phyloP scores from a whole-genome alignment of 2,888 invertebrate genomes.

The Caenorhabditis panamensis region DNA sequence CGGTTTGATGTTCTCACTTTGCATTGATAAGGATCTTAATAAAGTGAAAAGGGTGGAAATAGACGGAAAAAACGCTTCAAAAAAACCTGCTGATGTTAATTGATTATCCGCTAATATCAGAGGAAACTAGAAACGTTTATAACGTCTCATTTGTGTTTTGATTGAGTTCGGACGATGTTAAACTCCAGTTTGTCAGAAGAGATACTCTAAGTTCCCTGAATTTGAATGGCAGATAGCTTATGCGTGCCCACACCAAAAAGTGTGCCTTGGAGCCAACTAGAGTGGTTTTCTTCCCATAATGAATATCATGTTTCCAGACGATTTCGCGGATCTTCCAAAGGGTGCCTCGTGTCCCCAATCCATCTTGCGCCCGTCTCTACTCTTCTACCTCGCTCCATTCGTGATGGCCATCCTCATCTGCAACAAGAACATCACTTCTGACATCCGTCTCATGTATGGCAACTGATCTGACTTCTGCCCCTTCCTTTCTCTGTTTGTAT shows the following conservation, averaged over 20 bases:
- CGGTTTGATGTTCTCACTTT: background rate
- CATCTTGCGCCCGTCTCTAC: conserved; percentile 54
- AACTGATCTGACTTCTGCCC: conserved; percentile 21
- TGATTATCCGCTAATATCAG: background rate
- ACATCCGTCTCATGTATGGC: conserved; percentile 53
- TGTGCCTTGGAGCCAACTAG: background rate
- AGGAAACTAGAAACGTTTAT: background rate
- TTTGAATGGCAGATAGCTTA: too few species aligned
- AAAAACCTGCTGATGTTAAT: background rate
- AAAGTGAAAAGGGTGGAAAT: background rate
- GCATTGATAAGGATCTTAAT: background rate
- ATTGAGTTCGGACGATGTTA: background rate
- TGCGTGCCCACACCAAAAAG: too few species aligned
- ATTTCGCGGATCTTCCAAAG: conserved; percentile 30
- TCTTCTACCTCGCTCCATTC: conserved; percentile 54
- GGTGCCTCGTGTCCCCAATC: conserved; percentile 60
- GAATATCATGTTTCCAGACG: conserved; percentile 38
- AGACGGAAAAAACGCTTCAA: background rate
- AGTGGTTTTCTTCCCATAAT: background rate
- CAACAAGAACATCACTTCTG: conserved; percentile 46
- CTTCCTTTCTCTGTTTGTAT: conserved; percentile 18
- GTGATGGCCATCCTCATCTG: conserved; percentile 45
- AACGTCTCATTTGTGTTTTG: background rate
- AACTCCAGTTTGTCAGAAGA: background rate
- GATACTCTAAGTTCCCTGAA: too few species aligned